Percentiles rank a stretch among this genome's conserved stretches.
These are phyloP conservation scores for Ctenicera cuprea DNA, from an alignment of 2,888 invertebrate species.

Conservation along the genomic window DNA sequence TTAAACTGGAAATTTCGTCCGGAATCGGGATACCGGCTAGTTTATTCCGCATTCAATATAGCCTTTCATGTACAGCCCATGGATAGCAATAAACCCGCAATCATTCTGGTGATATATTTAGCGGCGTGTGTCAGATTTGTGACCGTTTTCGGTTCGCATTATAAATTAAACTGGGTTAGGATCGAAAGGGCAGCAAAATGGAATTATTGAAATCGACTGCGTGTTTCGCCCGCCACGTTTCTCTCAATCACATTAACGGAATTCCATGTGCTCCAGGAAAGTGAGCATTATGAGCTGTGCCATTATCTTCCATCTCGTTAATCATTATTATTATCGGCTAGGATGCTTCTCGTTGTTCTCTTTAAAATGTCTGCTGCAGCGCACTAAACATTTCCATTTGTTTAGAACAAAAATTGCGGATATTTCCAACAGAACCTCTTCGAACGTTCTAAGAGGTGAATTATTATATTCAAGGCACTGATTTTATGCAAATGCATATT, in stretches of 20 bases:
- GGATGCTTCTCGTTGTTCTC: slow-evolving; percentile 13
- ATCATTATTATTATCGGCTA: slow-evolving; percentile 25
- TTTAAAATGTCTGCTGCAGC: slow-evolving; percentile 17
- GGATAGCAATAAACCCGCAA: slow-evolving; percentile 30
- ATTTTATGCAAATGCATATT: too few relatives aligned
- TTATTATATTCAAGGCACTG: slow-evolving; percentile 13
- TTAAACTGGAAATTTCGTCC: slow-evolving; percentile 26
- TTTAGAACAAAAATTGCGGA: slow-evolving; percentile 13
- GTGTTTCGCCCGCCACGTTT: slow-evolving; percentile 26
- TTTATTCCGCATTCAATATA: slow-evolving; percentile 16
- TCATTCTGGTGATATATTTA: slow-evolving; percentile 35
- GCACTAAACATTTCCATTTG: slow-evolving; percentile 11
- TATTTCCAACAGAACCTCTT: neutral
- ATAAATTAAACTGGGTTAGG: slow-evolving; percentile 33
- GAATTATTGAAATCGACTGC: slow-evolving; percentile 35
- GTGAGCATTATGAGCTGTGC: slow-evolving; percentile 28
- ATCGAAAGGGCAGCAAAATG: slow-evolving; percentile 33
- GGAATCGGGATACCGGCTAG: slow-evolving; percentile 19
- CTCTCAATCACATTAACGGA: slow-evolving; percentile 24
- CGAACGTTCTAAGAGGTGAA: slow-evolving; percentile 1
- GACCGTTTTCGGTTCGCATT: slow-evolving; percentile 33
- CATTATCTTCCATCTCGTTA: slow-evolving; percentile 23
- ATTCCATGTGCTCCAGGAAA: slow-evolving; percentile 27
- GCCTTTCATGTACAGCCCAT: slow-evolving; percentile 10
- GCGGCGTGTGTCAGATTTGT: slow-evolving; percentile 32